These are phyloP conservation scores for Gobionotothen gibberifrons DNA, from an alignment of 2,797 vertebrate genomes.

Conservation along the genomic window DNA sequence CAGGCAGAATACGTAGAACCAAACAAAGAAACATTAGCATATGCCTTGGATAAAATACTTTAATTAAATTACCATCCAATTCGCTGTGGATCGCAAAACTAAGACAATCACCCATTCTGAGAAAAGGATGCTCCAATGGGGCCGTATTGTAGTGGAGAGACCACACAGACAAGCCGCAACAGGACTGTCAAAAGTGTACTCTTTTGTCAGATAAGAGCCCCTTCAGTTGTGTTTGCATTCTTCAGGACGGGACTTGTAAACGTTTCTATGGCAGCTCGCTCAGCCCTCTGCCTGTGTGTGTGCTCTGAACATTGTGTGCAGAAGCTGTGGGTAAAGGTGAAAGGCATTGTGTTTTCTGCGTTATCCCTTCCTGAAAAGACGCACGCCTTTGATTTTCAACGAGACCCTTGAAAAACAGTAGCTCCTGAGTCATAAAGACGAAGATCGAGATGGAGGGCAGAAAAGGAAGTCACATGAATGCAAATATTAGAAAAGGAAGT, in stretches of 20 bases:
- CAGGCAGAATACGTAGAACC: too few relatives aligned
- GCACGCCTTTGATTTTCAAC: conserved; percentile 1
- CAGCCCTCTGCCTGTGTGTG: conserved; percentile 38
- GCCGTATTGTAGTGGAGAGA: conserved; percentile 30
- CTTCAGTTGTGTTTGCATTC: conserved; percentile 73
- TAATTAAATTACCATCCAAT: background rate
- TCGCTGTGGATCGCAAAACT: conserved; percentile 11
- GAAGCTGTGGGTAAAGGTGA: conserved; percentile 41
- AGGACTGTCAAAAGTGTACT: conserved; percentile 75
- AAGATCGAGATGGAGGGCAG: background rate
- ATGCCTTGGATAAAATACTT: too few relatives aligned
- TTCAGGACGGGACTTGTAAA: conserved; percentile 79
- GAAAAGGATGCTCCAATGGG: conserved; percentile 18
- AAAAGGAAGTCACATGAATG: background rate
- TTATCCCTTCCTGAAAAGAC: conserved; percentile 20
- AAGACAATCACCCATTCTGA: conserved; percentile 22
- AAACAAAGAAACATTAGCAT: too few relatives aligned
- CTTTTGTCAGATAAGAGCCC: conserved; percentile 71
- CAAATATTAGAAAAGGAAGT: background rate
- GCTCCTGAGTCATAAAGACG: background rate
- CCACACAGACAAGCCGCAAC: conserved; percentile 69
- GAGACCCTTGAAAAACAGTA: background rate
- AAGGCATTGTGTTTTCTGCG: conserved; percentile 47
- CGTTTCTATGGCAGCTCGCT: conserved; percentile 70
- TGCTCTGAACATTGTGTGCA: conserved; percentile 37